Base-by-base conservation (phyloP, 53 echinoderm and acorn worm species). In the Luidia sarsii region DNA sequence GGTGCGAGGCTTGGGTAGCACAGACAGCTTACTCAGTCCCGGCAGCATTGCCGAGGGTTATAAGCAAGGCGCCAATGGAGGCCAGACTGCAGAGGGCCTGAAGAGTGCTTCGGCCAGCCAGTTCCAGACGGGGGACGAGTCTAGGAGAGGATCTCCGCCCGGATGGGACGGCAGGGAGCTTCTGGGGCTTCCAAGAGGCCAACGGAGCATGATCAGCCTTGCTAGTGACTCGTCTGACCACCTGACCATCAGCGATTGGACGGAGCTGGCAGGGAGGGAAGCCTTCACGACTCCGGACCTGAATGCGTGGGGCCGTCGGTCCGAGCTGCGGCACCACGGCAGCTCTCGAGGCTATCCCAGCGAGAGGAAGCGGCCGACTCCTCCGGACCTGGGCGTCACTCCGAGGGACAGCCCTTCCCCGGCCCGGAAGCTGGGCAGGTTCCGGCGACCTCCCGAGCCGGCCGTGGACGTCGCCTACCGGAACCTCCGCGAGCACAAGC, bases 381-480 rank as follows among this genome's bases (percentile, higher is more conserved):
- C 35, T 0, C 25, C 32, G 19, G 60, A 45, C 20, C n/a, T 61
- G 30, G 7, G 45, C 28, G 20, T 33, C 2, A 41, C n/a, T 32
- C 60, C 39, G 28, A 29, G 77, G 32, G 61, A 77, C 23, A 45
- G 48, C 21, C 77, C 77, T 14, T 77, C 59, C 33, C 77, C 77
- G 0, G 24, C 32, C 13, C 45, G 60, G 77, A 45, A 59, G 77
- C 46, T 77, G 20, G 61, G 61, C 35, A 41, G 61, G 39, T 77
- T 55, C 3, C 29, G 48, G 33, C 18, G 61, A 27, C 77, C 77
- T 15, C 60, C 77, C 0, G 86, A 90, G 27, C 41, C 90, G 4
- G 82, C 53, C 27, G 45, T 92, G 11, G 59, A 72, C 1, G 57
- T 75, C 20, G 92, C 88, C 4, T 92, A 75, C 65, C 39, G 66